These are phyloP conservation scores for Paramuricea clavata DNA, from an alignment of 92 coral and sea anemone species.

Conservation along the genomic window DNA sequence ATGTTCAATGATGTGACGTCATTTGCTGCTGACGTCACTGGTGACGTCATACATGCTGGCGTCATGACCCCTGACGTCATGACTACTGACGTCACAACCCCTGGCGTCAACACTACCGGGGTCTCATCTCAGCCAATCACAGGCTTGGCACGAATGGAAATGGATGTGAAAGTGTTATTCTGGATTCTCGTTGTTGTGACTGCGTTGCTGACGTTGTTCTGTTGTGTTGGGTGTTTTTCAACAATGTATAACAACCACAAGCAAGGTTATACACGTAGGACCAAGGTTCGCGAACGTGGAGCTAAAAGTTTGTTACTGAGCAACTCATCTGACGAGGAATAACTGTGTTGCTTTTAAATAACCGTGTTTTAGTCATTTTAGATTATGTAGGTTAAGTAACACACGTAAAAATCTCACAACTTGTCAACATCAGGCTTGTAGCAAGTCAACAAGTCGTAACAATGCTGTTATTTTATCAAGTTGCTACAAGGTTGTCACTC, in stretches of 20 bases:
- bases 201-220: background rate
- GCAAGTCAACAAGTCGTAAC: too few species aligned
- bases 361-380: background rate
- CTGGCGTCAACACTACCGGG: background rate
- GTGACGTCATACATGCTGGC: background rate
- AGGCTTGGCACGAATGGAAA: background rate
- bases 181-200: slow-evolving; percentile 1
- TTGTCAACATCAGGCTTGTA: too few species aligned
- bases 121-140: background rate
- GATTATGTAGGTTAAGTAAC: too few species aligned
- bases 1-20: slow-evolving; percentile 18
- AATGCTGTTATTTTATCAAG: too few species aligned
- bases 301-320: background rate
- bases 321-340: background rate
- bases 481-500: too few species aligned
- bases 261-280: background rate
- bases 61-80: background rate
- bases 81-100: background rate
- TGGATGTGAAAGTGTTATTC: background rate
- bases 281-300: background rate
- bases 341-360: background rate
- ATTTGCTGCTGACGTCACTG: background rate
- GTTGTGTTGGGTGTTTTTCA: background rate
- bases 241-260: background rate
- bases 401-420: too few species aligned